Evolutionary conservation across 1,140 invertebrate genomes (phyloP).

Genomic region (Doryteuthis pealeii): DNA sequence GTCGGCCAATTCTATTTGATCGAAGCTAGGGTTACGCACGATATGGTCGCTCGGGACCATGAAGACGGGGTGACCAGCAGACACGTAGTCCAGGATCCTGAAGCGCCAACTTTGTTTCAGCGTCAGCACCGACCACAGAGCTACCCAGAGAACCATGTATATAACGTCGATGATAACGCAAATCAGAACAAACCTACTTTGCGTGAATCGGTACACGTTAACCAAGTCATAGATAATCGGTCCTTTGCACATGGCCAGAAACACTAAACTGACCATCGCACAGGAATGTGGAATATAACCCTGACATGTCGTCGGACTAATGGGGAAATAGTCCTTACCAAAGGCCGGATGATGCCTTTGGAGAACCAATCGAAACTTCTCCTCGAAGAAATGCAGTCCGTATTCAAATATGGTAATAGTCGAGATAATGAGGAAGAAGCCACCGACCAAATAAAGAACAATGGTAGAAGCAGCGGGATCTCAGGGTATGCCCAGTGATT

Average conservation of each 20-base stretch:
- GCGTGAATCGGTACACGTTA: conserved; percentile 36
- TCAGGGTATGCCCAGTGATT: conserved; percentile 33
- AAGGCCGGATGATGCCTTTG: conserved; percentile 33
- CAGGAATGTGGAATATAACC: conserved; percentile 44
- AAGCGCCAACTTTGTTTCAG: conserved; percentile 52
- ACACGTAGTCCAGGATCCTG: conserved; percentile 45
- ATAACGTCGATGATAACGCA: conserved; percentile 42
- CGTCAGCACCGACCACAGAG: conserved; percentile 47
- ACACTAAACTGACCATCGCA: conserved; percentile 40
- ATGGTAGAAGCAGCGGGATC: conserved; percentile 30
- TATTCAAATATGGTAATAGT: conserved; percentile 47
- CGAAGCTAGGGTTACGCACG: conserved; percentile 34
- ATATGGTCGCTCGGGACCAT: conserved; percentile 35
- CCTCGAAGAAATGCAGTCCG: conserved; percentile 41
- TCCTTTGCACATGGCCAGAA: conserved; percentile 39
- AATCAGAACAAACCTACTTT: conserved; percentile 35
- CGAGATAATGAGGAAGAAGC: conserved; percentile 36
- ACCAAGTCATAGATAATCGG: conserved; percentile 46
- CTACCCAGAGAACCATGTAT: conserved; percentile 47
- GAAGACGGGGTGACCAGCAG: conserved; percentile 35
- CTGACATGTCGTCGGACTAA: conserved; percentile 38
- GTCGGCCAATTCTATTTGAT: conserved; percentile 23
- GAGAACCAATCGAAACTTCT: conserved; percentile 42
- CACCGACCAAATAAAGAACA: conserved; percentile 36
- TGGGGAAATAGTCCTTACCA: conserved; percentile 34